Percentiles rank a stretch among this genome's conserved stretches.
Evolutionary conservation across 2,888 invertebrate genomes (phyloP).

Genomic region (Volucella bombylans): DNA sequence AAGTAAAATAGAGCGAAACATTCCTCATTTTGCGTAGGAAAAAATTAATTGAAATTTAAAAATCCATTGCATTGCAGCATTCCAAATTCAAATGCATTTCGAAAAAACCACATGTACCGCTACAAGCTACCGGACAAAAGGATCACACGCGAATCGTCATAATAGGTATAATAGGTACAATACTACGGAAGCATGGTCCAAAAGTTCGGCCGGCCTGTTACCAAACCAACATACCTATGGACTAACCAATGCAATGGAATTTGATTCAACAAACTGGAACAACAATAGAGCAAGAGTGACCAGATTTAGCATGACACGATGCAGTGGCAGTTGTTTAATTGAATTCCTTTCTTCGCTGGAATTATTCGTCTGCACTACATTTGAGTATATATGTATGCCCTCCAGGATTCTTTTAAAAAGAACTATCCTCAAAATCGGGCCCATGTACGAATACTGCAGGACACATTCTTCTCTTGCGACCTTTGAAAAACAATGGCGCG

Average conservation of each 20-base stretch:
- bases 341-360: constrained; percentile 66
- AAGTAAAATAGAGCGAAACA: constrained; percentile 43
- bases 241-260: constrained; percentile 16
- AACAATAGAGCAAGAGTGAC: constrained; percentile 32
- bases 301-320: constrained; percentile 72
- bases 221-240: background rate
- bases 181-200: constrained; percentile 47
- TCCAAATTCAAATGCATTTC: constrained; percentile 38
- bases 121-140: constrained; percentile 55
- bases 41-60: constrained; percentile 71
- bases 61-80: constrained; percentile 26
- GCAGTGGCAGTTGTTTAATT: constrained; percentile 72
- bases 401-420: constrained; percentile 45
- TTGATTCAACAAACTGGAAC: constrained; percentile 62
- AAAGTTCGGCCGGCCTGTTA: constrained; percentile 8
- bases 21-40: constrained; percentile 57
- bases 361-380: background rate
- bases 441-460: constrained; percentile 15
- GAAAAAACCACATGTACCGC: constrained; percentile 52
- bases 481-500: constrained; percentile 64
- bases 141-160: constrained; percentile 61
- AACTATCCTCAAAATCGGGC: background rate
- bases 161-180: constrained; percentile 55
- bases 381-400: background rate
- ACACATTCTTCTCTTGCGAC: constrained; percentile 30